Base-by-base conservation (phyloP, 2,888 invertebrate species). In the Pyrochroa serraticornis region DNA sequence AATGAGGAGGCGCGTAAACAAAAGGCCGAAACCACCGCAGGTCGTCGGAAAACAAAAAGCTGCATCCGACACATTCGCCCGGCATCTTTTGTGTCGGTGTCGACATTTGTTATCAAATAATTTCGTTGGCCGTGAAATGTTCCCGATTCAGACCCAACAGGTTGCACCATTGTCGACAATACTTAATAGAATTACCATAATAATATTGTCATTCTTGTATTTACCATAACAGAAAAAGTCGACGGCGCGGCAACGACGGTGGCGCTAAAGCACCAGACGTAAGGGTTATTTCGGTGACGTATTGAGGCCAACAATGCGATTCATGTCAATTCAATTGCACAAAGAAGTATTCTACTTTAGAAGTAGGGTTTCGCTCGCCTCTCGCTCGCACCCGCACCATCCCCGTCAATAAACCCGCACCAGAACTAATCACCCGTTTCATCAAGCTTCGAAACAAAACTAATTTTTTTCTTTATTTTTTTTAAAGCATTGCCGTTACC, bases 141-240 rank as follows among this genome's bases (percentile, higher is more conserved):
- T 74, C 72, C 69, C 75, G 69, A 77, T 77, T 74, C 74, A 70
- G 62, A 71, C 67, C 72, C 79, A 79, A 79, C 79, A 79, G 79
- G 79, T 79, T 78, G 78, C 68, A 74, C 75, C 69, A 78, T 78
- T 78, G 76, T 77, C 72, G 72, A 71, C 75, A 71, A 76, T 74
- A 73, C 77, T 79, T 79, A 79, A 78, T 78, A 74, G 77, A 77
- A 79, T 79, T 79, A 78, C 77, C 79, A 78, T 79, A 78, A 79
- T 78, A 79, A 78, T 79, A 79, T 78, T 79, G 77, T 77, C 79
- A 77, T 78, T 78, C 78, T 78, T 79, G 71, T 74, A 75, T 76
- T 76, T 76, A 76, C 76, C 75, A 75, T 75, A 75, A 75, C 75
- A 75, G 73, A 75, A 75, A 74, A 74, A 74, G 71, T 67, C 71